Conservation (phyloP, 2,888 invertebrate genomes). For the Cynaeus angustus region DNA sequence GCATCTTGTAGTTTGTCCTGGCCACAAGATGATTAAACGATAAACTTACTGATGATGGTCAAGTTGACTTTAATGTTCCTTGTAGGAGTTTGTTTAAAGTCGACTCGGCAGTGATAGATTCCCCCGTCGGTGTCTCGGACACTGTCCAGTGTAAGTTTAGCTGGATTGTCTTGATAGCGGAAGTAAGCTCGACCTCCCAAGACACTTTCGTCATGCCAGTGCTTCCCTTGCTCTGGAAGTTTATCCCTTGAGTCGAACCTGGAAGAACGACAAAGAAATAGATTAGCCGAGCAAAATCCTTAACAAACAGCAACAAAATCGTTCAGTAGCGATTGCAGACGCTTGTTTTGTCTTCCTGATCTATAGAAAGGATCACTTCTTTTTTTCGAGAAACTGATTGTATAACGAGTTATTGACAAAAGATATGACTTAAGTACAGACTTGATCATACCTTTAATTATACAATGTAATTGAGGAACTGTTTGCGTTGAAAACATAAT, state of each 20-base stretch:
- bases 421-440: background rate
- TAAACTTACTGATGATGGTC: slow-evolving; percentile 89
- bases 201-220: slow-evolving; percentile 86
- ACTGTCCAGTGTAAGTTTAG: slow-evolving; percentile 83
- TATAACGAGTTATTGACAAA: too few relatives aligned
- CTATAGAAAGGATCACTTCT: too few relatives aligned
- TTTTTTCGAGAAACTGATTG: too few relatives aligned
- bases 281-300: slow-evolving; percentile 36
- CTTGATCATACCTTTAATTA: too few relatives aligned
- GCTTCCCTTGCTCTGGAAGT: slow-evolving; percentile 82
- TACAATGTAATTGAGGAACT: too few relatives aligned
- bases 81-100: slow-evolving; percentile 92
- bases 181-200: slow-evolving; percentile 86
- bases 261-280: slow-evolving; percentile 58
- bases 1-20: background rate
- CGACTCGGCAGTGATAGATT: slow-evolving; percentile 90
- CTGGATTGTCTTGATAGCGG: slow-evolving; percentile 82
- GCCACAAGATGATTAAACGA: slow-evolving; percentile 42
- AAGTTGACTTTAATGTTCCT: slow-evolving; percentile 91
- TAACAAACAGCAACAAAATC: slow-evolving; percentile 14
- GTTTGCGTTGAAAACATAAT: too few relatives aligned
- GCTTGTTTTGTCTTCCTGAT: background rate
- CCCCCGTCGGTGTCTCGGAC: slow-evolving; percentile 86
- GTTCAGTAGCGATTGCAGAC: background rate
- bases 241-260: slow-evolving; percentile 86